Evolutionary conservation across 2,113 vertebrate genomes (phyloP).

Genomic region (Capreolus pygargus): DNA sequence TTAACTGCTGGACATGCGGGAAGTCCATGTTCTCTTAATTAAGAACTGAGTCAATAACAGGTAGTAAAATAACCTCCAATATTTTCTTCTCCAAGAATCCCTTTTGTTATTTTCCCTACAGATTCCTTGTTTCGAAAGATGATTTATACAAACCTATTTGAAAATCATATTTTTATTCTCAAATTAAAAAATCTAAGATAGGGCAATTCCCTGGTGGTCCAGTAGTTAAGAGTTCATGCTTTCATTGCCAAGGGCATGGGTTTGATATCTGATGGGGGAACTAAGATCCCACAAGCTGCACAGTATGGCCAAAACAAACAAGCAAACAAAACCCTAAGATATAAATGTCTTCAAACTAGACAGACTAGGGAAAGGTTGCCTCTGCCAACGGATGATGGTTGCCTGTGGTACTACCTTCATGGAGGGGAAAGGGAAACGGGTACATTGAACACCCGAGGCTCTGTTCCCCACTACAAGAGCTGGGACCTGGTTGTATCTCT

Average conservation of each 20-base stretch:
- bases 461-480: background rate
- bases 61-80: background rate
- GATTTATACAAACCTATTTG: background rate
- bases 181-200: background rate
- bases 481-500: background rate
- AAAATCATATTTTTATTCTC: background rate
- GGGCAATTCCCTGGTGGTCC: background rate
- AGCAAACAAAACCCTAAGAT: background rate
- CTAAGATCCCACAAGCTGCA: background rate
- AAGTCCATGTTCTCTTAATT: background rate
- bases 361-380: background rate
- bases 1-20: background rate
- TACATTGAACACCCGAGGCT: background rate
- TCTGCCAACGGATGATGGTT: background rate
- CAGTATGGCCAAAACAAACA: background rate
- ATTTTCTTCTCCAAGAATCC: slow-evolving; percentile 1
- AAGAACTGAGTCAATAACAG: background rate
- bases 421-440: background rate
- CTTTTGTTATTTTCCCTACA: background rate
- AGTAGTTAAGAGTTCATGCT: background rate
- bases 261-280: background rate
- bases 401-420: background rate
- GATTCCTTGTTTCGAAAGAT: background rate
- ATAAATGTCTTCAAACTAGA: background rate
- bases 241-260: background rate